Evolutionary conservation across 2,797 vertebrate genomes (phyloP).

Genomic region (Girardinus metallicus): DNA sequence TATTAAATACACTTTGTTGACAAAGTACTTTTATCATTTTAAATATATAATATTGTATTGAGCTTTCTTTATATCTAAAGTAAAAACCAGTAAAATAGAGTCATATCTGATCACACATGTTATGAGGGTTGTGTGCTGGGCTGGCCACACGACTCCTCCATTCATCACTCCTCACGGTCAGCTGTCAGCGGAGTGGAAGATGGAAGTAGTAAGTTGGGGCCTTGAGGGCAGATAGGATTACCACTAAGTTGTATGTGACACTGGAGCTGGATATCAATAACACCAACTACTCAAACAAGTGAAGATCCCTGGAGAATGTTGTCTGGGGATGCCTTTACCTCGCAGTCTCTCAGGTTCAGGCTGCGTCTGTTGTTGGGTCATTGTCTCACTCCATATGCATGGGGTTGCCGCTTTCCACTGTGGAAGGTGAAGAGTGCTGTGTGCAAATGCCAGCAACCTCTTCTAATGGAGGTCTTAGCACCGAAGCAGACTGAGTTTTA

Average conservation of each 20-base stretch:
- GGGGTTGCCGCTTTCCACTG: constrained; percentile 63
- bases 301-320: constrained; percentile 59
- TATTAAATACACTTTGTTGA: neutral
- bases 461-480: constrained; percentile 27
- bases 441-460: constrained; percentile 41
- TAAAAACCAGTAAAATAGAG: neutral
- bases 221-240: constrained; percentile 61
- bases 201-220: constrained; percentile 73
- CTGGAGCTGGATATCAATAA: constrained; percentile 69
- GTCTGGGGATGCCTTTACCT: constrained; percentile 67
- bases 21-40: neutral
- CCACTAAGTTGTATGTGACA: constrained; percentile 74
- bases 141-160: constrained; percentile 39
- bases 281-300: constrained; percentile 67
- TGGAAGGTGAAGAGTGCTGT: constrained; percentile 12
- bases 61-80: neutral
- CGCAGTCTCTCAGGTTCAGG: constrained; percentile 68
- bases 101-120: constrained; percentile 41
- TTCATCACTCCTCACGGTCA: constrained; percentile 74
- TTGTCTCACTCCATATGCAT: constrained; percentile 61
- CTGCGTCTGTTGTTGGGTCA: constrained; percentile 57
- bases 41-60: neutral
- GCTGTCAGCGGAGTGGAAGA: constrained; percentile 73
- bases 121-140: constrained; percentile 35
- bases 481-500: neutral